phyloP scores from a whole-genome alignment of 2,113 vertebrate species.

The Coturnix japonica region DNA sequence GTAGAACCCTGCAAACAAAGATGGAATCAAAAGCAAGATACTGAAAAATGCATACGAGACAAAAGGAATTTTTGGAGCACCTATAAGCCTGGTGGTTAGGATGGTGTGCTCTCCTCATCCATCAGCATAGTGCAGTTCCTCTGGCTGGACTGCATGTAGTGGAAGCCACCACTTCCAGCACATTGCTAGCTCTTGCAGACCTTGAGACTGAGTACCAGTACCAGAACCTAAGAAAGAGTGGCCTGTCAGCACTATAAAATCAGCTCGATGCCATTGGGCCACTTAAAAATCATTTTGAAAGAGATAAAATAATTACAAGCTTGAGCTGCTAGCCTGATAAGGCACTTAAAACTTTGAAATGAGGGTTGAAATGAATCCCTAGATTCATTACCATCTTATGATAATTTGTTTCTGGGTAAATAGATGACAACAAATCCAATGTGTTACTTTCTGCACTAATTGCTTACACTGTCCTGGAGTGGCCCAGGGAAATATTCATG shows the following conservation, averaged over 20 bases:
- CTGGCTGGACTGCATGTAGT: background rate
- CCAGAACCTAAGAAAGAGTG: background rate
- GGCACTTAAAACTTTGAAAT: background rate
- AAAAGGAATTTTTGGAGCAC: background rate
- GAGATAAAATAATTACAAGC: background rate
- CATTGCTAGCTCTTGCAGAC: background rate
- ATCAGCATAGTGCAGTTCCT: background rate
- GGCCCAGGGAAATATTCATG: background rate
- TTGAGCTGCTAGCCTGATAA: background rate
- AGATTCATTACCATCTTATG: background rate
- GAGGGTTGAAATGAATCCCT: background rate
- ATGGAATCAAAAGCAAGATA: background rate
- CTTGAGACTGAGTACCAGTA: background rate
- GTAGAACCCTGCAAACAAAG: background rate
- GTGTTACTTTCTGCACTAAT: background rate
- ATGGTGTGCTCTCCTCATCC: background rate
- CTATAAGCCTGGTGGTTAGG: background rate
- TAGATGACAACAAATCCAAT: background rate
- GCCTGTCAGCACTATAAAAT: background rate
- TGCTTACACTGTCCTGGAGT: background rate
- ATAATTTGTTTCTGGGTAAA: background rate
- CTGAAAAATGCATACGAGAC: background rate
- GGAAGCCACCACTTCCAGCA: background rate
- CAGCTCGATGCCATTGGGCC: background rate
- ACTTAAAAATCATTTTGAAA: background rate